These are phyloP conservation scores for Asarcornis scutulata DNA, from an alignment of 2,113 vertebrate genomes.

Conservation along the genomic window DNA sequence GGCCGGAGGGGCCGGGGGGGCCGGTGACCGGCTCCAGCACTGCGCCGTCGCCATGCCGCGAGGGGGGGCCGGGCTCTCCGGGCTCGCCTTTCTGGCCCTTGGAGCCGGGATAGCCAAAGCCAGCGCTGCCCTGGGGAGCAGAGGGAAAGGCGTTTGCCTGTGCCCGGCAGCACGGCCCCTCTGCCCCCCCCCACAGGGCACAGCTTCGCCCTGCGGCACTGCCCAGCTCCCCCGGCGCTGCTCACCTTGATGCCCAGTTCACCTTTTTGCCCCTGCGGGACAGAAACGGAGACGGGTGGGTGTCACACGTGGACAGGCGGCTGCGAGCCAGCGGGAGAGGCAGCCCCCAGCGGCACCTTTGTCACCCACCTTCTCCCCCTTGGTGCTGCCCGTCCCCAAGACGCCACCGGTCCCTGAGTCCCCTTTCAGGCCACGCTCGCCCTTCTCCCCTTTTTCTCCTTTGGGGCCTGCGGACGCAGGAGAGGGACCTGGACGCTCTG, in stretches of 20 bases:
- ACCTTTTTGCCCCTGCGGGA: constrained; percentile 84
- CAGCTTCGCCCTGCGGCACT: not conserved
- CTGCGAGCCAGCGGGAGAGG: not conserved
- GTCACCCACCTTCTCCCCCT: constrained; percentile 81
- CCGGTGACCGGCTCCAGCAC: constrained; percentile 69
- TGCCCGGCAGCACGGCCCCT: not conserved
- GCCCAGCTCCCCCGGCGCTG: rapidly evolving
- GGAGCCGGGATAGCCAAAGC: constrained; percentile 84
- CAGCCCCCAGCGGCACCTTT: not conserved
- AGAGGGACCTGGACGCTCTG: rapidly evolving
- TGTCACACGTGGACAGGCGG: rapidly evolving
- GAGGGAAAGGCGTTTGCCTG: not conserved
- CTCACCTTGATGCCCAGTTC: constrained; percentile 87
- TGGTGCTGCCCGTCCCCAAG: constrained; percentile 42
- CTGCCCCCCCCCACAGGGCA: not conserved
- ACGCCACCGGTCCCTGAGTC: constrained; percentile 65
- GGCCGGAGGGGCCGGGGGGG: constrained; percentile 79
- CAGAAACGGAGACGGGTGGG: not conserved
- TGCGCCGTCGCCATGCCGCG: constrained; percentile 27
- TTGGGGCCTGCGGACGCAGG: constrained; percentile 42
- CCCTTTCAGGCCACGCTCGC: constrained; percentile 80
- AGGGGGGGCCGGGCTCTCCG: constrained; percentile 73
- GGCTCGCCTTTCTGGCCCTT: constrained; percentile 88
- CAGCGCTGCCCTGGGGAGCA: constrained; percentile 80
- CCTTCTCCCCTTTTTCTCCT: constrained; percentile 83